These are phyloP conservation scores for Harpalus rufipes DNA, from an alignment of 2,888 invertebrate species.

Conservation along the genomic window DNA sequence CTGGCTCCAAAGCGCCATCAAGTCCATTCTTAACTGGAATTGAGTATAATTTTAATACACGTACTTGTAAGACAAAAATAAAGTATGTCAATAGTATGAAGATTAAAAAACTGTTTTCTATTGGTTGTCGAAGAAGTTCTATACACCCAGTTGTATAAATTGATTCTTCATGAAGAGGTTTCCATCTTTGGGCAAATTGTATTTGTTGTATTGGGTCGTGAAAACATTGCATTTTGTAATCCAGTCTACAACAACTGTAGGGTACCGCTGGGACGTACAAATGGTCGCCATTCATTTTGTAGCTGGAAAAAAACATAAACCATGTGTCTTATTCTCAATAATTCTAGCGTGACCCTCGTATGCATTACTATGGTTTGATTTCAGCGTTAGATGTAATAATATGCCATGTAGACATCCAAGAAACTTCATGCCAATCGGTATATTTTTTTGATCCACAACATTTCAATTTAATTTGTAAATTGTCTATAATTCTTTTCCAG, in stretches of 20 bases:
- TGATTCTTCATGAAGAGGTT: slow-evolving; percentile 73
- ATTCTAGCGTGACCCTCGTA: too few relatives aligned
- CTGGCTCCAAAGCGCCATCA: too few relatives aligned
- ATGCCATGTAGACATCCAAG: slow-evolving; percentile 80
- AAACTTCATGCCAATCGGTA: slow-evolving; percentile 81
- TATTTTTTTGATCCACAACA: slow-evolving; percentile 81
- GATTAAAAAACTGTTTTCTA: slow-evolving; percentile 71
- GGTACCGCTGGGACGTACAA: slow-evolving; percentile 79
- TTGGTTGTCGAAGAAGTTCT: slow-evolving; percentile 73
- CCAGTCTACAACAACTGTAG: slow-evolving; percentile 81
- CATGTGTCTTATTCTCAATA: background rate
- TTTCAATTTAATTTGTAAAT: slow-evolving; percentile 79
- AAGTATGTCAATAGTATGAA: slow-evolving; percentile 72
- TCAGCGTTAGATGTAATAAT: slow-evolving; percentile 70
- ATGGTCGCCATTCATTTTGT: slow-evolving; percentile 75
- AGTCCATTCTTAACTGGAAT: too few relatives aligned
- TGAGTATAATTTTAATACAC: slow-evolving; percentile 6
- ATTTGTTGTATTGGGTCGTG: slow-evolving; percentile 82
- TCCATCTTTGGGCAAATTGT: slow-evolving; percentile 73
- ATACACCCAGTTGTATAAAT: slow-evolving; percentile 76
- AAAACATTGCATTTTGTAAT: slow-evolving; percentile 81
- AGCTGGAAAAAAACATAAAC: background rate
- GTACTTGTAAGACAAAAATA: slow-evolving; percentile 72
- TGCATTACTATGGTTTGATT: background rate
- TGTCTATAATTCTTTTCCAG: slow-evolving; percentile 81